Evolutionary conservation across 2,113 vertebrate genomes (phyloP).

Genomic region (Condylura cristata): DNA sequence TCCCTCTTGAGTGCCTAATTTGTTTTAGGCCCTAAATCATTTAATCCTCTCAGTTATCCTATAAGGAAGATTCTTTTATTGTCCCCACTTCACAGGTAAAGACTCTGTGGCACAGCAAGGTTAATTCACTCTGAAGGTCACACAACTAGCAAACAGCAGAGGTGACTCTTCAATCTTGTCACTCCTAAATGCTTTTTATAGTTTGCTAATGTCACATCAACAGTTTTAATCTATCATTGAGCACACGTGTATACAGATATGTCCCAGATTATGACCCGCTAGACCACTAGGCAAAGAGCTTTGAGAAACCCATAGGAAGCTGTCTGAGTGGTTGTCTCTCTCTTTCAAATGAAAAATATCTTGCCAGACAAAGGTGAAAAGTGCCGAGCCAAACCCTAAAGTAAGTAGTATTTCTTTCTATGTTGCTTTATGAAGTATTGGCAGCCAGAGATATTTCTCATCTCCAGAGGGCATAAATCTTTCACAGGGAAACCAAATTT

Average conservation of each 20-base stretch:
- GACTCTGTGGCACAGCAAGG: not conserved
- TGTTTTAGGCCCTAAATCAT: constrained; percentile 19
- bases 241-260: not conserved
- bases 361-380: constrained; percentile 69
- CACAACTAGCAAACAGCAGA: not conserved
- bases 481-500: constrained; percentile 71
- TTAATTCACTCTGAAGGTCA: constrained; percentile 36
- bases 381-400: constrained; percentile 62
- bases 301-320: constrained; percentile 32
- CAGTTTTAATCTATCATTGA: constrained; percentile 40
- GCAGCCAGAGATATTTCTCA: constrained; percentile 68
- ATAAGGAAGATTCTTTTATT: constrained; percentile 34
- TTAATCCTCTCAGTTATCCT: not conserved
- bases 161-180: not conserved
- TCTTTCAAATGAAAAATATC: constrained; percentile 58
- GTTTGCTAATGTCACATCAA: not conserved
- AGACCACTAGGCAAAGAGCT: constrained; percentile 28
- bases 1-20: constrained; percentile 30
- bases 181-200: not conserved
- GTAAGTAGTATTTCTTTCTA: constrained; percentile 62
- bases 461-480: constrained; percentile 69
- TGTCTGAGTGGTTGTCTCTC: not conserved
- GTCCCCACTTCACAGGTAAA: constrained; percentile 21
- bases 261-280: not conserved
- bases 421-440: constrained; percentile 65